Percentiles rank a stretch among this genome's conserved stretches.
Conservation (phyloP, 2,797 vertebrate species). For the Phoxinus dragarum region DNA sequence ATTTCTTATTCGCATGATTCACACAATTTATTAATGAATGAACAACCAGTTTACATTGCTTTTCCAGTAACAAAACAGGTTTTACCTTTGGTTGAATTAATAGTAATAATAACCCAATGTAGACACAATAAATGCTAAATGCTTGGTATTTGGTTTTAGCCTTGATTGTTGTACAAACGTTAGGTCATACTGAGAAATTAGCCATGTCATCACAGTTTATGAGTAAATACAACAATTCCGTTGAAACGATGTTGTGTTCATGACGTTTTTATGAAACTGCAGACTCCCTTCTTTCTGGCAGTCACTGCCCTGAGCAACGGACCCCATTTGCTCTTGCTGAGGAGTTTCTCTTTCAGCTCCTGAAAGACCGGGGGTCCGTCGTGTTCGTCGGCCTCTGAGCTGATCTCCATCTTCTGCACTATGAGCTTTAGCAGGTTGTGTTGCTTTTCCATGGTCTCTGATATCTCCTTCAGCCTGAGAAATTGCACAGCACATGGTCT, state of each 20-base stretch:
- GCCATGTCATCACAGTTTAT: neutral
- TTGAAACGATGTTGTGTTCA: neutral
- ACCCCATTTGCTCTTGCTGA: slow-evolving; percentile 71
- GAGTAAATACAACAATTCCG: neutral
- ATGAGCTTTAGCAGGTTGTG: slow-evolving; percentile 85
- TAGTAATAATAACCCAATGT: neutral
- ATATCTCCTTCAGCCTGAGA: slow-evolving; percentile 83
- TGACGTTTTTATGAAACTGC: neutral
- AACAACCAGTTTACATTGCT: neutral
- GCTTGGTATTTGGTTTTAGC: neutral
- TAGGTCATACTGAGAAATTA: neutral
- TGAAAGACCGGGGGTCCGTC: slow-evolving; percentile 79
- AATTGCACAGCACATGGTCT: slow-evolving; percentile 3
- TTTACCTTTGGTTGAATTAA: neutral
- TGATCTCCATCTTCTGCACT: slow-evolving; percentile 89
- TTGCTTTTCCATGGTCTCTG: slow-evolving; percentile 82
- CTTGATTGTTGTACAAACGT: slow-evolving; percentile 7
- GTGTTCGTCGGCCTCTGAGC: slow-evolving; percentile 84
- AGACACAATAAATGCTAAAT: neutral
- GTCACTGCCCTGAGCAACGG: slow-evolving; percentile 58
- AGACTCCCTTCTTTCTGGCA: slow-evolving; percentile 46
- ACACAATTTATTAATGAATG: slow-evolving; percentile 12
- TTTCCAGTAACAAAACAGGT: neutral
- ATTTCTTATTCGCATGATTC: slow-evolving; percentile 19
- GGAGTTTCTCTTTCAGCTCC: slow-evolving; percentile 74